These are phyloP conservation scores for Barypeithes pellucidus DNA, from an alignment of 2,888 invertebrate genomes.

Conservation along the genomic window DNA sequence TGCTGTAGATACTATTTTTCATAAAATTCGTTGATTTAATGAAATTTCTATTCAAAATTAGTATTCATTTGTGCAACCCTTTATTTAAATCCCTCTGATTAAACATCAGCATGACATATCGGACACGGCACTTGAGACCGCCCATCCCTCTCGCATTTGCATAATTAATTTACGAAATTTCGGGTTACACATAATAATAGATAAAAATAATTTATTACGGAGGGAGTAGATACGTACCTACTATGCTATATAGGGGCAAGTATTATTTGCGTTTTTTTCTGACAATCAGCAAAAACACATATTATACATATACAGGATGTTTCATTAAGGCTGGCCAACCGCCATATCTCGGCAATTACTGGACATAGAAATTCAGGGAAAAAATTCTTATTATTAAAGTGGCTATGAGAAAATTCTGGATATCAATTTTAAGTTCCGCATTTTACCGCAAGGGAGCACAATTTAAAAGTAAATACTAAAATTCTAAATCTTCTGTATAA, in stretches of 20 bases:
- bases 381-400: too few species aligned
- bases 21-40: background rate
- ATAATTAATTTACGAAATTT: constrained; percentile 55
- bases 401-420: too few species aligned
- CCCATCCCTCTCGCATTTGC: constrained; percentile 52
- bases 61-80: constrained; percentile 36
- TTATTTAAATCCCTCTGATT: constrained; percentile 46
- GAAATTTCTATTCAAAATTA: constrained; percentile 9
- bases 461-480: too few species aligned
- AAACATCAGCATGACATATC: constrained; percentile 51
- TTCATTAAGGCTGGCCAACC: too few species aligned
- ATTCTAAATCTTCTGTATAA: too few species aligned
- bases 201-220: constrained; percentile 48
- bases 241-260: background rate
- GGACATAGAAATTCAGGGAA: too few species aligned
- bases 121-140: constrained; percentile 40
- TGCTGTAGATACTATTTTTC: too few species aligned
- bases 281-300: too few species aligned
- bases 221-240: constrained; percentile 1
- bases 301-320: too few species aligned
- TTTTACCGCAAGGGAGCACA: too few species aligned
- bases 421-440: too few species aligned
- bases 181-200: constrained; percentile 38
- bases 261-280: background rate
- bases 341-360: too few species aligned